phyloP scores from a whole-genome alignment of 2,113 vertebrate species.

The Toxostoma redivivum region DNA sequence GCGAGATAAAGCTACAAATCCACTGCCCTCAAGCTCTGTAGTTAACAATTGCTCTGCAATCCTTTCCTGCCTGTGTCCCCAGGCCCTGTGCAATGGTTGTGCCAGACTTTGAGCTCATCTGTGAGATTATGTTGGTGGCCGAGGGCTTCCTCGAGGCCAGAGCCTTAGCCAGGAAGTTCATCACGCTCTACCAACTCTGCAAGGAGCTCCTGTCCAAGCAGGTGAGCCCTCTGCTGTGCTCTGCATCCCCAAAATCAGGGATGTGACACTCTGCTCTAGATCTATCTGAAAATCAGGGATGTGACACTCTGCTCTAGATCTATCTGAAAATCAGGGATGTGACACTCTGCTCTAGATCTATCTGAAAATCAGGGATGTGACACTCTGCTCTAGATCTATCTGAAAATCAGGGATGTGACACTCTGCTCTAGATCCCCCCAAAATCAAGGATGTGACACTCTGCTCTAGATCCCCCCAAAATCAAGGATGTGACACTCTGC shows the following conservation, averaged over 20 bases:
- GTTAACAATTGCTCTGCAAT: neutral
- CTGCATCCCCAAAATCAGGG: neutral
- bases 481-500: neutral
- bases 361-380: neutral
- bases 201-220: conserved; percentile 96
- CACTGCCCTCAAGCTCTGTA: neutral
- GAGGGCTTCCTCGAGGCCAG: conserved; percentile 93
- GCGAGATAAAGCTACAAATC: neutral
- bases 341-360: neutral
- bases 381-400: neutral
- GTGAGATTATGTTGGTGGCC: conserved; percentile 97
- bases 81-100: conserved; percentile 98
- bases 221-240: conserved; percentile 66
- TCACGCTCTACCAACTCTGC: conserved; percentile 91
- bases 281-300: neutral
- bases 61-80: neutral
- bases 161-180: conserved; percentile 88
- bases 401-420: no score
- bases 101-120: conserved; percentile 96
- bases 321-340: neutral
- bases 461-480: no score
- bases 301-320: neutral
- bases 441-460: no score
- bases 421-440: no score
- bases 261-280: neutral